Percentiles rank a stretch among this genome's conserved stretches.
phyloP scores from a whole-genome alignment of 2,888 invertebrate species.

The Drosophila percnosoma region DNA sequence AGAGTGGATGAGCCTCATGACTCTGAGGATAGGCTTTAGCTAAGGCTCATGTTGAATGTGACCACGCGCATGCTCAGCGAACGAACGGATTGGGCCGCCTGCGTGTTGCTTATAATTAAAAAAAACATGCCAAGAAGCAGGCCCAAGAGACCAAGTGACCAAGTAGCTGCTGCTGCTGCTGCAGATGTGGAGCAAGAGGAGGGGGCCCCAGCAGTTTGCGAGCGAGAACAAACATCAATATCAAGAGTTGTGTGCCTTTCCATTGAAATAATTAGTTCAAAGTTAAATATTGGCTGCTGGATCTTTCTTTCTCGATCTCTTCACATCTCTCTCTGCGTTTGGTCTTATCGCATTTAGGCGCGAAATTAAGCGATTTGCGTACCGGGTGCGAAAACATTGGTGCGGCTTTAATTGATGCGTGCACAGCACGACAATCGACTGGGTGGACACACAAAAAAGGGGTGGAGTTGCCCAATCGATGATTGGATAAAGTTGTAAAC shows the following conservation, averaged over 20 bases:
- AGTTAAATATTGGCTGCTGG: constrained; percentile 80
- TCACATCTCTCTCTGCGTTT: not conserved
- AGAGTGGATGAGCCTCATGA: constrained; percentile 32
- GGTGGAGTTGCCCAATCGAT: constrained; percentile 17
- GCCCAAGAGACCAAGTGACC: constrained; percentile 6
- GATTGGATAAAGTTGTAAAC: constrained; percentile 60
- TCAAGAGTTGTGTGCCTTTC: constrained; percentile 80
- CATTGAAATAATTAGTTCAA: constrained; percentile 84
- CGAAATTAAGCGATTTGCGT: constrained; percentile 81
- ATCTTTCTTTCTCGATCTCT: not conserved
- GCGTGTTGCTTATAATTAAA: constrained; percentile 81
- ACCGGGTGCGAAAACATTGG: constrained; percentile 83
- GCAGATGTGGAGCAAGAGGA: constrained; percentile 2
- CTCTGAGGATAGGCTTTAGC: constrained; percentile 2
- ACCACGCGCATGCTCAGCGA: constrained; percentile 76
- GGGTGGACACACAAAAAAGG: not conserved
- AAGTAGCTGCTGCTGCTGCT: constrained; percentile 1
- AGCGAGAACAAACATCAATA: constrained; percentile 53
- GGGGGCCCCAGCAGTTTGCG: not conserved
- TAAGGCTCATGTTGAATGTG: constrained; percentile 54
- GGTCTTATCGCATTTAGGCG: constrained; percentile 77
- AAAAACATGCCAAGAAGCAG: constrained; percentile 72
- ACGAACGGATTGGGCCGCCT: constrained; percentile 63
- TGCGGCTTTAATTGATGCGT: constrained; percentile 82
- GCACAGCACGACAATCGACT: constrained; percentile 66